Base-by-base conservation (phyloP, 2,888 invertebrate species). In the Athalia rosae region DNA sequence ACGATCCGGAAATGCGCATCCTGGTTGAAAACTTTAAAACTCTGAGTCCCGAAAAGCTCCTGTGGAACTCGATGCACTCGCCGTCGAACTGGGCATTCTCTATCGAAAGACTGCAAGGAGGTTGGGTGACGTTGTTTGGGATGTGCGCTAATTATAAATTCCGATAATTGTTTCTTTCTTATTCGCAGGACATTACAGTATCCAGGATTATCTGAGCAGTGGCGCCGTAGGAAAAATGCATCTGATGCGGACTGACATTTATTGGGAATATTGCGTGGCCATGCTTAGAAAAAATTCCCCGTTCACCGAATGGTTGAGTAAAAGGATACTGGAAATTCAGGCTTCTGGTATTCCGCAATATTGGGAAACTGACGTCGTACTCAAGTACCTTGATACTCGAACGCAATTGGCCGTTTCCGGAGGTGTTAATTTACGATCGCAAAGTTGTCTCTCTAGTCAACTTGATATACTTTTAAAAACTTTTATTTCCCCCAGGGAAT, bases 191-290 rank as follows among this genome's bases (percentile, higher is more conserved):
- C 78, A 80, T 76, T 81, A 80, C 76, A 78, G 80, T 7, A 80
- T 83, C 43, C 81, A 79, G 59, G 79, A 81, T 15, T 80, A 83
- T 61, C 77, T 83, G 11, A 81, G 79, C 4, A 77, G 80, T 61
- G 78, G 80, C 28, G 77, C 82, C 7, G 77, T 83, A 50, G 71
- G 79, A 15, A 63, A 81, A 48, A 79, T 82, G 61, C 80, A 81
- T 15, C 67, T 83, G 28, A 84, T 84, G 84, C 81, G 79, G 64
- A 79, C 80, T 47, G 82, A 84, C 69, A 78, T 83, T n/a, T 82
- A 81, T 67, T 82, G 80, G 53, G 81, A 82, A 41, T 79, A 82
- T 43, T 80, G 83, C 15, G 81, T 81, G 45, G 15, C 56, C 3
- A 76, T 76, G 64, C 13, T 76, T 15, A 63, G 53, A 56, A 64